A percentile compares a stretch with the other conserved stretches of the same genome.
Conservation (phyloP, 92 coral and sea anemone genomes). For the Porites divaricata region DNA sequence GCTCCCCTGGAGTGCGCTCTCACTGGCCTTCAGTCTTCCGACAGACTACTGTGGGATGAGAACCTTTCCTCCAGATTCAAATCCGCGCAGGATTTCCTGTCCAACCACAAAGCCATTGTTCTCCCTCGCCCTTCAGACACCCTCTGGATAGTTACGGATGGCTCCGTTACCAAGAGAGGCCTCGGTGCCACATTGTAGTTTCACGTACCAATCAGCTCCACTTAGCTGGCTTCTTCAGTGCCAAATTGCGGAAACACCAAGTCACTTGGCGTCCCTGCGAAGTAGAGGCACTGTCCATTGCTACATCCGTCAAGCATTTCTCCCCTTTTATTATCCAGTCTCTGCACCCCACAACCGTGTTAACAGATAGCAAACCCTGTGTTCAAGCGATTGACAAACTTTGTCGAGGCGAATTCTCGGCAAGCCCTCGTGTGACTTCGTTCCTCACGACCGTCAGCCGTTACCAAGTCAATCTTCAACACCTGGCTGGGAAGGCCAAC, state of each 20-base stretch:
- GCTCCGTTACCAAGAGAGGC: conserved; percentile 37
- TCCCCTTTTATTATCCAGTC: conserved; percentile 71
- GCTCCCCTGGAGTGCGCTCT: conserved; percentile 45
- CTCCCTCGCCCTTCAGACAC: conserved; percentile 51
- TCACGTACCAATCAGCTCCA: conserved; percentile 34
- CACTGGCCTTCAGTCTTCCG: conserved; percentile 47
- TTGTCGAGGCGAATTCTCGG: conserved; percentile 60
- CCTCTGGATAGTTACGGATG: conserved; percentile 60
- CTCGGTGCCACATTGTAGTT: conserved; percentile 59
- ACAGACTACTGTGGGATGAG: conserved; percentile 42
- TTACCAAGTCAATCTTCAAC: conserved; percentile 60
- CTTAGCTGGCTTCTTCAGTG: conserved; percentile 68
- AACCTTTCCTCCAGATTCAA: conserved; percentile 33
- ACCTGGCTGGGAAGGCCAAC: conserved; percentile 58
- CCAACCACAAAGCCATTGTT: conserved; percentile 13
- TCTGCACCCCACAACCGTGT: conserved; percentile 18
- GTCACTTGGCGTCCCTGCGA: conserved; percentile 71
- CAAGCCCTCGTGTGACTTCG: conserved; percentile 63
- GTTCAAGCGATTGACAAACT: conserved; percentile 66
- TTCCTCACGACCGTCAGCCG: conserved; percentile 62
- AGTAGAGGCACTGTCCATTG: conserved; percentile 59
- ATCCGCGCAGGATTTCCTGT: conserved; percentile 50
- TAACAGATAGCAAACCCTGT: conserved; percentile 62
- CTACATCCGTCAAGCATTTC: conserved; percentile 59
- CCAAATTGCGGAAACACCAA: conserved; percentile 62